Percentiles rank a stretch among this genome's conserved stretches.
phyloP scores from a whole-genome alignment of 2,113 vertebrate genomes.

The Marmota flaviventris region DNA sequence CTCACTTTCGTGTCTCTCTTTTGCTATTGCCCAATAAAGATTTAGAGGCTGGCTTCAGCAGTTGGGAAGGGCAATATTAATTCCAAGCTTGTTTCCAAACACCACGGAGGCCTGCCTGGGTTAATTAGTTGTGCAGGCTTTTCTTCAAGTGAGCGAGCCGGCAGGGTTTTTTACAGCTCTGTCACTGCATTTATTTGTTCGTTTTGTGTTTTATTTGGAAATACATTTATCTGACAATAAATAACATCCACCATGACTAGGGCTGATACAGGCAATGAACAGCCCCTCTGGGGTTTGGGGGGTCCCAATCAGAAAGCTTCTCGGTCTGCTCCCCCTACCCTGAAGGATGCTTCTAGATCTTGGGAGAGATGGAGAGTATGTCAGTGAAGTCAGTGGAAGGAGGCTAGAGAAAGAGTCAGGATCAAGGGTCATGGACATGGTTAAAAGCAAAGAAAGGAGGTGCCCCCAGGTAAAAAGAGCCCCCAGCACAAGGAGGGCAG shows the following conservation, averaged over 20 bases:
- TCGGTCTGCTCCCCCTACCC: background rate
- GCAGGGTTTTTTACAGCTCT: constrained; percentile 79
- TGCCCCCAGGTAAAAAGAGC: background rate
- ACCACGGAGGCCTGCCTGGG: constrained; percentile 81
- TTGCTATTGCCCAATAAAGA: constrained; percentile 77
- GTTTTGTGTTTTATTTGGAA: constrained; percentile 86
- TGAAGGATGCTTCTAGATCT: background rate
- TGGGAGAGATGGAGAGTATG: constrained; percentile 22
- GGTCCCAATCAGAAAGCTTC: background rate
- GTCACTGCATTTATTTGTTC: constrained; percentile 85
- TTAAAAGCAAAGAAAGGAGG: background rate
- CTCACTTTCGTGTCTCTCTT: constrained; percentile 17
- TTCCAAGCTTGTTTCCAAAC: constrained; percentile 84
- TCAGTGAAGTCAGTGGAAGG: background rate
- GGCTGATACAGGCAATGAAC: constrained; percentile 71
- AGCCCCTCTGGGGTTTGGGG: constrained; percentile 51
- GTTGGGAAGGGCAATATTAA: constrained; percentile 77
- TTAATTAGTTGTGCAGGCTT: constrained; percentile 87
- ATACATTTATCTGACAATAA: constrained; percentile 82
- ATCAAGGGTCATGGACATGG: background rate
- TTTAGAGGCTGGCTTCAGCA: constrained; percentile 65
- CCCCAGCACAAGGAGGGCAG: background rate
- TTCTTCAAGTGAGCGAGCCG: constrained; percentile 82
- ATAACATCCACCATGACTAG: constrained; percentile 81
- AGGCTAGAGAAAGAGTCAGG: background rate